Evolutionary conservation across 2,888 invertebrate species (phyloP), one percentile per base, ranked within the genome.

Genomic region (Xestia rhomboidea): DNA sequence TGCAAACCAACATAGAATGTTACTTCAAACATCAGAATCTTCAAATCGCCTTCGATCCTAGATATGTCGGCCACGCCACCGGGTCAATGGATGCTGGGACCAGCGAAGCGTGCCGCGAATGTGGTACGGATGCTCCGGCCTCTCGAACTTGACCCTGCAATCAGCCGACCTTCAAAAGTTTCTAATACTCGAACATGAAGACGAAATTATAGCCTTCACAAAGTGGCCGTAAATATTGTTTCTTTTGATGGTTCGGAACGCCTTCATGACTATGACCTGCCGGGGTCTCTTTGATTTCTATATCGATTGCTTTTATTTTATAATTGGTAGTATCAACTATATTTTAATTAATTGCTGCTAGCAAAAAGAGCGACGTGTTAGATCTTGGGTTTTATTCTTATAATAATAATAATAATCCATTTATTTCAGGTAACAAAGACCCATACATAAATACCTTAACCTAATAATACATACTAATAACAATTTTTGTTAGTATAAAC

Each of bases 141-240:
- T 91, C 92, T 88, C 93, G 95, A 94, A 94, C 95, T 94, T 94
- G 94, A 91, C 92, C 91, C 86, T 88, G 71, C 70, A 76, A 79
- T 78, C 76, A 73, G 44, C 57, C 79, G 76, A 79, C 80, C 83
- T 88, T 85, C 76, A 82, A 73, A 83, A 82, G 81, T 87, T 83
- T 87, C 79, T 81, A 88, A 83, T 79, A 84, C 64, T 76, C 75
- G 51, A 75, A 57, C 68, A 49, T 82, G 49, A 84, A 77, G 68
- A 75, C 60, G 64, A 82, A 82, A 87, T 87, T 87, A 84, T 77
- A 85, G 72, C 38, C 54, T 67, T 67, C 27, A 46, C 68, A 69
- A 68, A 77, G 24, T 70, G 69, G 60, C 69, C 73, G 68, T 84
- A 84, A 84, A 84, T 79, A 75, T 79, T 79, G 64, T 75, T 83